These are phyloP conservation scores for Orbicella faveolata DNA, from an alignment of 64 coral and sea anemone species.

Conservation along the genomic window DNA sequence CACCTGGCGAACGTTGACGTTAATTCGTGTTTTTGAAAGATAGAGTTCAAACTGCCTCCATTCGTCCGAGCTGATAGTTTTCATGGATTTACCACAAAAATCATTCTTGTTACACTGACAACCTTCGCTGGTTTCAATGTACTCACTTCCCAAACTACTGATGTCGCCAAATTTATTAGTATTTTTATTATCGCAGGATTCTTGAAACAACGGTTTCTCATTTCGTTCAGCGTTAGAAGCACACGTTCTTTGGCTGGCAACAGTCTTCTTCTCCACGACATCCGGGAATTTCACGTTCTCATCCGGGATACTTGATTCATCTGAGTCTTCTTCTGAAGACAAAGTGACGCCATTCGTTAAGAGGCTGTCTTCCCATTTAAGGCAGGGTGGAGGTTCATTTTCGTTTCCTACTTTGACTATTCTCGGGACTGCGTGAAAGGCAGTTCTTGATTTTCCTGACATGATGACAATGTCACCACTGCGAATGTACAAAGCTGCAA, in stretches of 20 bases:
- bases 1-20: constrained; percentile 95
- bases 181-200: background rate
- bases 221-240: background rate
- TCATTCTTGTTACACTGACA: background rate
- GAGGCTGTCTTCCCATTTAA: constrained; percentile 58
- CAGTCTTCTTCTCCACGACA: background rate
- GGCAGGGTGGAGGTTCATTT: constrained; percentile 70
- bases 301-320: background rate
- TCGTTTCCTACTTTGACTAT: constrained; percentile 76
- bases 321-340: background rate
- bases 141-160: background rate
- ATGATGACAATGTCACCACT: constrained; percentile 96
- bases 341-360: constrained; percentile 1
- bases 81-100: constrained; percentile 7
- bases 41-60: constrained; percentile 83
- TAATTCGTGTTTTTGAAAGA: constrained; percentile 92
- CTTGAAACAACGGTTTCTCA: background rate
- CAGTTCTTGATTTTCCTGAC: constrained; percentile 86
- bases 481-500: constrained; percentile 83
- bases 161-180: background rate
- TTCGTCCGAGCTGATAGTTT: constrained; percentile 50
- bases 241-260: background rate
- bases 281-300: constrained; percentile 8
- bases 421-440: constrained; percentile 94
- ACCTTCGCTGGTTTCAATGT: background rate